Evolutionary conservation across 2,797 vertebrate species (phyloP), one percentile per base, ranked within the genome.

Genomic region (Avahi laniger): DNA sequence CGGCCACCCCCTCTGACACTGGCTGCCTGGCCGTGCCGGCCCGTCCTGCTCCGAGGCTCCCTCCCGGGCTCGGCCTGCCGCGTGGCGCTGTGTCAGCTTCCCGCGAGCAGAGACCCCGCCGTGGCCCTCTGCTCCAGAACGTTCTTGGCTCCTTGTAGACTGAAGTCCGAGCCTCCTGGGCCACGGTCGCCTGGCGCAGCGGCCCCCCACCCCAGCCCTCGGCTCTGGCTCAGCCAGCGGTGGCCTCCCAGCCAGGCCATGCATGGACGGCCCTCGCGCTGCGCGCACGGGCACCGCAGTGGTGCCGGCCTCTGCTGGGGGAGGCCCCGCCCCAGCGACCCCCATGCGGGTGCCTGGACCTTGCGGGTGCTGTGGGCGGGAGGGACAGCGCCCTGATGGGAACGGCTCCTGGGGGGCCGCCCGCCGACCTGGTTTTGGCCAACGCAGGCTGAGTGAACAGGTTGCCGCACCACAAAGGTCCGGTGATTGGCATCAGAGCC

Each of bases 391-490:
- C 52, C 33, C 2, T 3, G 12, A 4, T 24, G 20, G 43, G 17
- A 75, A 33, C 2, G 13, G 22, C 43, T 24, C 28, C 22, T 38
- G 20, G 52, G n/a, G 15, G 4, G 38, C 14, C 15, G 30, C 80
- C 57, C 46, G 57, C 57, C 26, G 11, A 35, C 43, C 59, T 26
- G 43, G 30, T 46, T 30, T 83, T 38, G 10, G 38, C 57, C 20
- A 41, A 33, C 43, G 22, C 61, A 54, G 85, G 28, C 38, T 1
- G 2, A 28, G 43, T 41, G 50, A 46, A 46, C 83, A 30, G 41
- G 24, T 5, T 7, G 1, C 10, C 17, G 5, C 46, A 6, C 12
- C 4, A 3, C 26, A 0, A 7, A 20, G 13, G 14, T 22, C 20
- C 2, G 4, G 52, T 0, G 30, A 67, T 35, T 72, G 48, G 54